Evolutionary conservation across 2,797 vertebrate genomes (phyloP).

Genomic region (Bovichtus diacanthus): DNA sequence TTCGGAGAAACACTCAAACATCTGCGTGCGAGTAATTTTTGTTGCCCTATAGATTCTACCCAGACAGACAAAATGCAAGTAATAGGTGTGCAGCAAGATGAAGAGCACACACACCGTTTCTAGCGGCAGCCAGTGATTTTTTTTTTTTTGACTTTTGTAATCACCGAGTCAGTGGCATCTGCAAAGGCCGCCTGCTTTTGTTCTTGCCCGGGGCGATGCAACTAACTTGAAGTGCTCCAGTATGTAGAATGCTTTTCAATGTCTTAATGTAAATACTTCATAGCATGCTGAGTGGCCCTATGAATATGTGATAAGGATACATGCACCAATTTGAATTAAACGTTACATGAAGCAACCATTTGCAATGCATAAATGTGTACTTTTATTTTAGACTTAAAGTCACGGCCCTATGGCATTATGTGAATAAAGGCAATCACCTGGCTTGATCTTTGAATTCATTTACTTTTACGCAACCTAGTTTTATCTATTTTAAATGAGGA

Average conservation of each 20-base stretch:
- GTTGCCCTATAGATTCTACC: constrained; percentile 78
- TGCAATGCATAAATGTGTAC: constrained; percentile 22
- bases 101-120: constrained; percentile 48
- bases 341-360: constrained; percentile 36
- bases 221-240: constrained; percentile 61
- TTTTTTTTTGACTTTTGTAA: constrained; percentile 56
- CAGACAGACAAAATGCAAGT: constrained; percentile 68
- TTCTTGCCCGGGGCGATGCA: constrained; percentile 63
- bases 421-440: constrained; percentile 22
- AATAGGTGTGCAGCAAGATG: constrained; percentile 67
- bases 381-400: constrained; percentile 27
- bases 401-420: constrained; percentile 14
- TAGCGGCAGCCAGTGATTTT: constrained; percentile 57
- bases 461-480: constrained; percentile 47
- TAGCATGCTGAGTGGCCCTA: constrained; percentile 54
- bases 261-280: constrained; percentile 73
- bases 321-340: constrained; percentile 43
- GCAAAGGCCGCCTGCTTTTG: constrained; percentile 52
- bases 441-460: constrained; percentile 47
- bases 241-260: constrained; percentile 61
- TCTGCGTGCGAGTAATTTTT: constrained; percentile 75
- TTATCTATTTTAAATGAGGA: constrained; percentile 47
- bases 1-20: constrained; percentile 79
- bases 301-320: constrained; percentile 70
- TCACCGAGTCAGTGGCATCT: constrained; percentile 61